Evolutionary conservation across 1,140 invertebrate genomes (phyloP).

Genomic region (Dendrolimus kikuchii): DNA sequence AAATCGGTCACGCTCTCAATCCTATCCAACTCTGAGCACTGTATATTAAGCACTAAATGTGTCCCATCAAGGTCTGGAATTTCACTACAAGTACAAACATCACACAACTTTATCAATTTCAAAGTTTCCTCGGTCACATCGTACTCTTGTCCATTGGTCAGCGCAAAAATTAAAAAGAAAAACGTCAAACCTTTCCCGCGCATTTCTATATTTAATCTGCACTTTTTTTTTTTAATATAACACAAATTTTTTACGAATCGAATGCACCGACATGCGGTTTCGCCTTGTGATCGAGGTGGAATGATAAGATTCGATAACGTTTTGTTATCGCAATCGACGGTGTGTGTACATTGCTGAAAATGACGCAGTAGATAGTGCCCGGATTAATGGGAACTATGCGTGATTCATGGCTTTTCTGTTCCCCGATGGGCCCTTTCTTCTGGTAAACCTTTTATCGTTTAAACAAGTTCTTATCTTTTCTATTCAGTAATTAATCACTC

Average conservation of each 20-base stretch:
- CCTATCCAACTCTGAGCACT: constrained; percentile 54
- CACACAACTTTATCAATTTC: constrained; percentile 49
- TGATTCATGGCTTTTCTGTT: constrained; percentile 11
- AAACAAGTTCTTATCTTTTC: no score
- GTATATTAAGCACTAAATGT: constrained; percentile 58
- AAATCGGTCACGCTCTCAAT: constrained; percentile 50
- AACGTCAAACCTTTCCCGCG: constrained; percentile 47
- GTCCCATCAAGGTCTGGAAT: constrained; percentile 50
- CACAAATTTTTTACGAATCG: neutral
- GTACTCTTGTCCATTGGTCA: constrained; percentile 26
- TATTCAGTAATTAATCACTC: no score
- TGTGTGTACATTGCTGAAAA: constrained; percentile 47
- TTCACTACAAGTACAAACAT: constrained; percentile 62
- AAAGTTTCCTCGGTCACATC: constrained; percentile 24
- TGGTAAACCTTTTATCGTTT: no score
- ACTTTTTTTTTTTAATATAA: constrained; percentile 23
- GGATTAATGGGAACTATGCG: constrained; percentile 17
- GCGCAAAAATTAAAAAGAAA: constrained; percentile 43
- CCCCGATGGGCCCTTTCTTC: neutral
- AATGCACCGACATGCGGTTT: constrained; percentile 34
- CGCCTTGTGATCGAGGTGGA: constrained; percentile 44
- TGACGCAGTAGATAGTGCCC: constrained; percentile 28
- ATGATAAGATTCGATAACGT: constrained; percentile 62
- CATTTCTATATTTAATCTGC: constrained; percentile 23
- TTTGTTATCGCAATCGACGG: constrained; percentile 45